phyloP scores from a whole-genome alignment of 37 sponge, comb jelly and placozoan species.

The Tethya wilhelma region DNA sequence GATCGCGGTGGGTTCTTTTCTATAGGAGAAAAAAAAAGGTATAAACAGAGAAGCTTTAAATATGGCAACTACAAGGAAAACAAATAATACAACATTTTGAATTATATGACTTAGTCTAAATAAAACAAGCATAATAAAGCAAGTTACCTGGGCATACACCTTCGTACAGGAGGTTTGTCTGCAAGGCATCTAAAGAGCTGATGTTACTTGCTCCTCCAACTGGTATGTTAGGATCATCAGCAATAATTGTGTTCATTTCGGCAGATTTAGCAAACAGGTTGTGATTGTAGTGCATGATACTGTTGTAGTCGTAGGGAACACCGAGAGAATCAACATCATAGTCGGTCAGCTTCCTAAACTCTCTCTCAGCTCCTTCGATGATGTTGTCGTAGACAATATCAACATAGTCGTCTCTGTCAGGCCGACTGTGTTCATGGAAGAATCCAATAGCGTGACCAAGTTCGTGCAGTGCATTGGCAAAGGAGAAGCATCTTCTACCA shows the following conservation, averaged over 20 bases:
- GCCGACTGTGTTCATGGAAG: slow-evolving; percentile 72
- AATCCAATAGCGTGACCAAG: slow-evolving; percentile 75
- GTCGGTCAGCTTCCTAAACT: not conserved
- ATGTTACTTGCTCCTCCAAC: slow-evolving; percentile 52
- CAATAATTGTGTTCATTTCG: slow-evolving; percentile 28
- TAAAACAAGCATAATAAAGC: not conserved
- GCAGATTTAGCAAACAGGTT: slow-evolving; percentile 11
- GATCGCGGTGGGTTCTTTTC: not conserved
- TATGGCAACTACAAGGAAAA: not conserved
- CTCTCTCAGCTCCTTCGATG: not conserved
- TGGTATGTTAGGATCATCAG: slow-evolving; percentile 48
- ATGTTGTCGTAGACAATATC: slow-evolving; percentile 38
- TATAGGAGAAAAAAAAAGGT: not conserved
- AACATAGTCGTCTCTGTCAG: slow-evolving; percentile 70
- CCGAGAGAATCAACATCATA: slow-evolving; percentile 58
- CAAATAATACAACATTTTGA: slow-evolving; percentile 15
- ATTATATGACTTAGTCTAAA: not conserved
- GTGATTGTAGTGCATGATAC: slow-evolving; percentile 81
- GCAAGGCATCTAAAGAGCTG: slow-evolving; percentile 59
- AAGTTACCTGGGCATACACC: slow-evolving; percentile 52
- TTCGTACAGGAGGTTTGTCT: slow-evolving; percentile 61
- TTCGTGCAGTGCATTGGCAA: slow-evolving; percentile 55
- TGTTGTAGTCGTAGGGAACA: slow-evolving; percentile 80
- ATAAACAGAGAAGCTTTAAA: not conserved
- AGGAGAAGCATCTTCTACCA: slow-evolving; percentile 8